Percentiles rank a stretch among this genome's conserved stretches.
Evolutionary conservation across 2,797 vertebrate species (phyloP).

Genomic region (Brotula barbata): DNA sequence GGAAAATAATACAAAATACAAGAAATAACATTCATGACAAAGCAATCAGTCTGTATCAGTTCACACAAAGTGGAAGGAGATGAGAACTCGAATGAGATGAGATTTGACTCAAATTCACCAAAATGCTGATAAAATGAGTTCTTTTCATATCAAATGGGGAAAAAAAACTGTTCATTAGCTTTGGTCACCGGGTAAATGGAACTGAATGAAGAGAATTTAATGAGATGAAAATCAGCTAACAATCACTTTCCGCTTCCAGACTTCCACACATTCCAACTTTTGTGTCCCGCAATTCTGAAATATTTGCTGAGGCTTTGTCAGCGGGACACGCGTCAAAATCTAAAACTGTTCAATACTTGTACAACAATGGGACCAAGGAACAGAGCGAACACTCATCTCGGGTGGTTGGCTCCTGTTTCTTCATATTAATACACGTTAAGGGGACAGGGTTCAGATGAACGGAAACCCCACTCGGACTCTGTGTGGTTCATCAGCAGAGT

Average conservation of each 20-base stretch:
- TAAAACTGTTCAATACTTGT: too few species aligned
- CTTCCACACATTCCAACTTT: too few species aligned
- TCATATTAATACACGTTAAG: conserved; percentile 23
- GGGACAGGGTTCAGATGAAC: conserved; percentile 31
- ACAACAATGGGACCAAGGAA: conserved; percentile 32
- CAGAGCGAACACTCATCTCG: conserved; percentile 24
- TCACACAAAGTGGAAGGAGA: conserved; percentile 26
- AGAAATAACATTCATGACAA: conserved; percentile 3
- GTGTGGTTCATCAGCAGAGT: conserved; percentile 16
- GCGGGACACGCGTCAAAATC: too few species aligned
- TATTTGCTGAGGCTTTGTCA: too few species aligned
- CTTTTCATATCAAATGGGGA: too few species aligned
- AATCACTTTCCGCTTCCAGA: too few species aligned
- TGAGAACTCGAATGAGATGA: conserved; percentile 33
- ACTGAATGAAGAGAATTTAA: not conserved
- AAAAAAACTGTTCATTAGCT: too few species aligned
- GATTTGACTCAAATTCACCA: not conserved
- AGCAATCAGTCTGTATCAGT: conserved; percentile 5
- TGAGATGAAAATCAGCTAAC: too few species aligned
- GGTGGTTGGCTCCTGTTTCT: conserved; percentile 43
- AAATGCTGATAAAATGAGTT: too few species aligned
- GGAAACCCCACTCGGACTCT: conserved; percentile 8
- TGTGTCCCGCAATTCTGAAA: too few species aligned
- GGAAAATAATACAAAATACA: not conserved
- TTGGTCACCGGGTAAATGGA: not conserved